These are phyloP conservation scores for Patella caerulea DNA, from an alignment of 2,888 invertebrate species.

Conservation along the genomic window DNA sequence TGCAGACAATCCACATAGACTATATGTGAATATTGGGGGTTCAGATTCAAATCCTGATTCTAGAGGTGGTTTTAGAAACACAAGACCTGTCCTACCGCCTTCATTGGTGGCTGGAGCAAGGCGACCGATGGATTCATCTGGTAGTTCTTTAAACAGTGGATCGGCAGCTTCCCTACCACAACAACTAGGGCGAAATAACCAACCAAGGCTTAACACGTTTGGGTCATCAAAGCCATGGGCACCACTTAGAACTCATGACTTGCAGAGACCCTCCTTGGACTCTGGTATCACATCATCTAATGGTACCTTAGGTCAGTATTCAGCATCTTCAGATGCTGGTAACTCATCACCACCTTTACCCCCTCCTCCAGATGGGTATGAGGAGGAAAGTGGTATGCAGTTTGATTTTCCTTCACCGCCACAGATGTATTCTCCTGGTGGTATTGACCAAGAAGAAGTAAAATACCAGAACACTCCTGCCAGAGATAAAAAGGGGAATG, in stretches of 20 bases:
- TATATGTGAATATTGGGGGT: neutral
- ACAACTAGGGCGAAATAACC: neutral
- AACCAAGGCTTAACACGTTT: neutral
- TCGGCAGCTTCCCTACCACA: too few relatives aligned
- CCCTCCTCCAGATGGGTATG: slow-evolving; percentile 29
- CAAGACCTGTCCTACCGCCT: neutral
- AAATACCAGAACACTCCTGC: slow-evolving; percentile 13
- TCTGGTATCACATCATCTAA: slow-evolving; percentile 2
- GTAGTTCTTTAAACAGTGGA: too few relatives aligned
- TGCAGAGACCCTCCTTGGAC: neutral
- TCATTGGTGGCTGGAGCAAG: slow-evolving; percentile 4
- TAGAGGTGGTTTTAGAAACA: neutral
- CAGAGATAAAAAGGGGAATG: neutral
- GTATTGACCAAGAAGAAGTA: slow-evolving; percentile 1
- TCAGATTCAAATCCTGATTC: neutral
- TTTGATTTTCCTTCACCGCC: slow-evolving; percentile 44
- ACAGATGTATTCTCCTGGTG: slow-evolving; percentile 11
- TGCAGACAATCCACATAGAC: neutral
- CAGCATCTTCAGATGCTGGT: slow-evolving; percentile 23
- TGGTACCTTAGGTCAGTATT: neutral
- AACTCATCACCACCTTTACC: slow-evolving; percentile 30
- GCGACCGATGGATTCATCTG: neutral
- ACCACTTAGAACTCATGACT: neutral
- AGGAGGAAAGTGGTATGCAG: slow-evolving; percentile 20
- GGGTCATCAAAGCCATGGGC: neutral